phyloP scores from a whole-genome alignment of 2,797 vertebrate genomes.

The Sciaenops ocellatus region DNA sequence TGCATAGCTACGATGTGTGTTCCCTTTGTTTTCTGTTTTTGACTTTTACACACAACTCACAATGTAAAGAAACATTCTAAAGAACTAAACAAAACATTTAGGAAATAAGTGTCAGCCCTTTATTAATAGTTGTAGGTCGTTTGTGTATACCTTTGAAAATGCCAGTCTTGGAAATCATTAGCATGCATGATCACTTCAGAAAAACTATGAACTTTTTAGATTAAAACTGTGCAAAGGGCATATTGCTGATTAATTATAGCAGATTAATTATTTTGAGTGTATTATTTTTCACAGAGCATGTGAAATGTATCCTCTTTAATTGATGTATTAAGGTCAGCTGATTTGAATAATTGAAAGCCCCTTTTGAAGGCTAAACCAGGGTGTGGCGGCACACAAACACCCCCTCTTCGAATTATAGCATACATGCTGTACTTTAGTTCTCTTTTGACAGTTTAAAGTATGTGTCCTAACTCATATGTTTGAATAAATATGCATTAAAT shows the following conservation, averaged over 20 bases:
- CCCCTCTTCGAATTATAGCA: slow-evolving; percentile 14
- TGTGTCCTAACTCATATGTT: background rate
- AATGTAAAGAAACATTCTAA: background rate
- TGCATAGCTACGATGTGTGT: background rate
- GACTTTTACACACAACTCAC: background rate
- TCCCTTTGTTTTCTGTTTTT: background rate
- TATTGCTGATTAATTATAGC: slow-evolving; percentile 43
- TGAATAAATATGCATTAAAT: background rate
- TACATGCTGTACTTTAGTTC: background rate
- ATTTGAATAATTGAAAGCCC: slow-evolving; percentile 82
- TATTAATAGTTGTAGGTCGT: background rate
- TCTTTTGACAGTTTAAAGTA: background rate
- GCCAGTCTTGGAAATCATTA: background rate
- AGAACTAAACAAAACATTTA: background rate
- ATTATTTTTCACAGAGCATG: slow-evolving; percentile 70
- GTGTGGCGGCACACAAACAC: slow-evolving; percentile 44
- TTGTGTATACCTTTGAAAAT: background rate
- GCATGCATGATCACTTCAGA: background rate
- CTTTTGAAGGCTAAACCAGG: slow-evolving; percentile 58
- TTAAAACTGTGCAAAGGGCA: background rate
- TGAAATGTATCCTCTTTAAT: slow-evolving; percentile 78
- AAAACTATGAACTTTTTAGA: background rate
- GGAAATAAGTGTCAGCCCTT: background rate
- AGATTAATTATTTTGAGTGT: slow-evolving; percentile 61
- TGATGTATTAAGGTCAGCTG: slow-evolving; percentile 73